These are phyloP conservation scores for Ormia ochracea DNA, from an alignment of 2,888 invertebrate genomes.

Conservation along the genomic window DNA sequence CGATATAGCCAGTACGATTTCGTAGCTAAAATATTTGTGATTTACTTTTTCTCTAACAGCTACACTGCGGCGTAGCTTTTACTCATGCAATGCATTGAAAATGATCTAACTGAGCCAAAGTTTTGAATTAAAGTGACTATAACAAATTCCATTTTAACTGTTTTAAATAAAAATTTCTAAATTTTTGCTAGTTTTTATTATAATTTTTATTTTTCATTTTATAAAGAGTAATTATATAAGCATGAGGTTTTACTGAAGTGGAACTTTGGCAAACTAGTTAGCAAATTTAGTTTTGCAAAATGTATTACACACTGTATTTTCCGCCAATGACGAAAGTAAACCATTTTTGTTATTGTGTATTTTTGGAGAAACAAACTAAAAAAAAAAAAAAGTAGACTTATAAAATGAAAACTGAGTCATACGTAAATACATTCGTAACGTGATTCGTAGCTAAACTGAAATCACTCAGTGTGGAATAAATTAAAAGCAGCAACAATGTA, in stretches of 20 bases:
- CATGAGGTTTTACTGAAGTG: constrained; percentile 49
- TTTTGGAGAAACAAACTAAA: neutral
- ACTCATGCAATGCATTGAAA: no score
- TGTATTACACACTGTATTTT: constrained; percentile 50
- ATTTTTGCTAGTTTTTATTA: neutral
- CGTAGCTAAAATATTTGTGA: no score
- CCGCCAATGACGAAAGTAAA: constrained; percentile 35
- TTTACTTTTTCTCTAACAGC: no score
- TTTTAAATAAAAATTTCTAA: no score
- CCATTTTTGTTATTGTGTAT: constrained; percentile 3
- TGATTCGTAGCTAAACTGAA: neutral
- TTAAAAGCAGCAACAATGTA: neutral
- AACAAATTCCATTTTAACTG: no score
- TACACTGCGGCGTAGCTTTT: no score
- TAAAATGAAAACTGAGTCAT: constrained; percentile 41
- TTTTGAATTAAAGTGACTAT: no score
- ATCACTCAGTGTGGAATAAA: neutral
- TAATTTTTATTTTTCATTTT: neutral
- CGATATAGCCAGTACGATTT: no score
- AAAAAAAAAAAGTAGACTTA: constrained; percentile 1
- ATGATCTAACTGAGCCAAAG: no score
- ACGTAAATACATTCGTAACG: constrained; percentile 21
- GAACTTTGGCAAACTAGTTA: constrained; percentile 47
- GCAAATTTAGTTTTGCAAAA: constrained; percentile 32
- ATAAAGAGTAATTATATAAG: constrained; percentile 2